phyloP scores from a whole-genome alignment of 2,888 invertebrate species.

The Drosophila anomelani region DNA sequence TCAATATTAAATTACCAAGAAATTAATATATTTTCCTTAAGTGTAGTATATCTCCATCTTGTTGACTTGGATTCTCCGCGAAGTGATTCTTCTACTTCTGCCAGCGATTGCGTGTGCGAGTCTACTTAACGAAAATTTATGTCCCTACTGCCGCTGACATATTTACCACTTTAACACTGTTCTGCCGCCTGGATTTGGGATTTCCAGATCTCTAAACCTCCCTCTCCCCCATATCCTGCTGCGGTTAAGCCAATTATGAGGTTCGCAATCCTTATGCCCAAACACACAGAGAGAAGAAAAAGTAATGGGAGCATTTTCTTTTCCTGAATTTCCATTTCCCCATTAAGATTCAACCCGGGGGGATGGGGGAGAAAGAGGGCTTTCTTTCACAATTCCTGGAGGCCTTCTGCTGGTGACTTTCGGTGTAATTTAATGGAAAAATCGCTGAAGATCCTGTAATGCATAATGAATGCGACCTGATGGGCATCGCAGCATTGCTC shows the following conservation, averaged over 20 bases:
- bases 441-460: slow-evolving; percentile 64
- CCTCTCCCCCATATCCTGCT: background rate
- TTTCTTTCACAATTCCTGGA: background rate
- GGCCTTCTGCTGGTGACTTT: slow-evolving; percentile 39
- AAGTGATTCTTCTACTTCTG: slow-evolving; percentile 28
- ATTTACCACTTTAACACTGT: slow-evolving; percentile 79
- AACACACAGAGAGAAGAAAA: background rate
- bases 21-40: background rate
- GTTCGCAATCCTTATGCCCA: slow-evolving; percentile 18
- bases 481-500: slow-evolving; percentile 47
- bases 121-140: slow-evolving; percentile 81
- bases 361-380: background rate
- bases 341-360: slow-evolving; percentile 22
- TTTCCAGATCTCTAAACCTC: background rate
- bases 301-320: slow-evolving; percentile 25
- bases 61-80: slow-evolving; percentile 11
- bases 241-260: slow-evolving; percentile 39
- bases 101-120: slow-evolving; percentile 71
- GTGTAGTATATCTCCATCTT: slow-evolving; percentile 17
- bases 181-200: slow-evolving; percentile 3
- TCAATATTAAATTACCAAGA: background rate
- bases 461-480: slow-evolving; percentile 72
- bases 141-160: slow-evolving; percentile 77
- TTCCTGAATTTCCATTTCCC: slow-evolving; percentile 30
- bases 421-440: slow-evolving; percentile 78